A percentile compares a stretch with the other conserved stretches of the same genome.
Evolutionary conservation across 1,140 invertebrate genomes (phyloP).

Genomic region (Danaus plexippus): DNA sequence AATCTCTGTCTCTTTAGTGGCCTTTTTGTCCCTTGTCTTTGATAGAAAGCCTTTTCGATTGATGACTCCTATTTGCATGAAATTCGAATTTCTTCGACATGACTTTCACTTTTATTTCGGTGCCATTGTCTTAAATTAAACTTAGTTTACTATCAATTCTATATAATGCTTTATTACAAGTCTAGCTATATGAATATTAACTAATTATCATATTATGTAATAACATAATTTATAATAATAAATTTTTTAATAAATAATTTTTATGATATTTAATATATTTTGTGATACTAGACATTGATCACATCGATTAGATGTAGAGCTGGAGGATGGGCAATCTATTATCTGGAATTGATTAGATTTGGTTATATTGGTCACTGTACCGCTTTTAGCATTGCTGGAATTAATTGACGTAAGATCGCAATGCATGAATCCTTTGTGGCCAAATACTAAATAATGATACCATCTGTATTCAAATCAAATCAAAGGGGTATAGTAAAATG

Average conservation of each 20-base stretch:
- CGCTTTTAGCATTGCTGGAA: neutral
- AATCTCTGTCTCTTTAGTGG: constrained; percentile 37
- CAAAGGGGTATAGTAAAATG: constrained; percentile 13
- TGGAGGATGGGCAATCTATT: constrained; percentile 4
- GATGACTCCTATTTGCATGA: constrained; percentile 53
- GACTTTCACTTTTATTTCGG: constrained; percentile 31
- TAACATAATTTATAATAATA: too few relatives aligned
- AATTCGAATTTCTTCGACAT: constrained; percentile 24
- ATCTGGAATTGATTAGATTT: constrained; percentile 9
- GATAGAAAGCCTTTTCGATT: constrained; percentile 53
- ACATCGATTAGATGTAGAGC: constrained; percentile 1
- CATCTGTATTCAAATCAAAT: constrained; percentile 7
- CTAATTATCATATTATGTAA: too few relatives aligned
- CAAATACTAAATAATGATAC: constrained; percentile 3
- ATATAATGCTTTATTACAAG: too few relatives aligned
- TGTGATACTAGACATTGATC: constrained; percentile 1
- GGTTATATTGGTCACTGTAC: constrained; percentile 7
- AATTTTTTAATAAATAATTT: too few relatives aligned
- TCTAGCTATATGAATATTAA: too few relatives aligned
- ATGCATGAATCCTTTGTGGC: neutral
- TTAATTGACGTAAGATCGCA: constrained; percentile 1
- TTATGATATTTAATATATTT: too few relatives aligned
- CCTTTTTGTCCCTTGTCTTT: constrained; percentile 55
- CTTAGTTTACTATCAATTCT: too few relatives aligned
- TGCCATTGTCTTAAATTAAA: constrained; percentile 19